Conservation (phyloP, 92 coral and sea anemone species). For the Galaxea fascicularis region DNA sequence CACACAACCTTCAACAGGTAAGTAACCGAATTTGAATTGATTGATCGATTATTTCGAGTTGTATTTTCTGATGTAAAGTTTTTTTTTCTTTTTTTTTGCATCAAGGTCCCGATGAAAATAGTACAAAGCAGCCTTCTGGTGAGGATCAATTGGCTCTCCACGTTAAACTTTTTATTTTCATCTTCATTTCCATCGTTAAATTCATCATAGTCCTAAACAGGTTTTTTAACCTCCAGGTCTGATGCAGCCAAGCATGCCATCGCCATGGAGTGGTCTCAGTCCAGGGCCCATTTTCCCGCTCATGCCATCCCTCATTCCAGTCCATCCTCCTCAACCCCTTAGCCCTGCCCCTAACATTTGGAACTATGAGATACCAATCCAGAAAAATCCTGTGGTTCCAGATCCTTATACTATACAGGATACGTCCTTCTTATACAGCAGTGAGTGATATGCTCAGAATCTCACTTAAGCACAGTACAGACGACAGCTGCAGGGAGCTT, state of each 20-base stretch:
- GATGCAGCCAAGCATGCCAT: background rate
- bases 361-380: conserved; percentile 27
- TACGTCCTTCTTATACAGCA: conserved; percentile 7
- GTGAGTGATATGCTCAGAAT: background rate
- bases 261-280: conserved; percentile 6
- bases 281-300: conserved; percentile 4
- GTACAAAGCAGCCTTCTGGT: no score
- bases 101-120: no score
- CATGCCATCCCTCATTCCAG: conserved; percentile 24
- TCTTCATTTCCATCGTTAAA: background rate
- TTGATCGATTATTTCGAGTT: no score
- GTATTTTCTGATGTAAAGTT: no score
- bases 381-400: conserved; percentile 21
- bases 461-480: no score
- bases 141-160: no score
- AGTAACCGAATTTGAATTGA: no score
- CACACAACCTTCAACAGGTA: no score
- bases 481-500: no score
- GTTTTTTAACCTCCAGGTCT: background rate
- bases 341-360: conserved; percentile 9
- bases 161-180: no score
- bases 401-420: conserved; percentile 34
- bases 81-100: no score
- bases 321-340: conserved; percentile 26
- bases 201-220: no score